A percentile compares a stretch with the other conserved stretches of the same genome.
Conservation (phyloP, 2,888 invertebrate genomes). For the Serrognathus titanus region DNA sequence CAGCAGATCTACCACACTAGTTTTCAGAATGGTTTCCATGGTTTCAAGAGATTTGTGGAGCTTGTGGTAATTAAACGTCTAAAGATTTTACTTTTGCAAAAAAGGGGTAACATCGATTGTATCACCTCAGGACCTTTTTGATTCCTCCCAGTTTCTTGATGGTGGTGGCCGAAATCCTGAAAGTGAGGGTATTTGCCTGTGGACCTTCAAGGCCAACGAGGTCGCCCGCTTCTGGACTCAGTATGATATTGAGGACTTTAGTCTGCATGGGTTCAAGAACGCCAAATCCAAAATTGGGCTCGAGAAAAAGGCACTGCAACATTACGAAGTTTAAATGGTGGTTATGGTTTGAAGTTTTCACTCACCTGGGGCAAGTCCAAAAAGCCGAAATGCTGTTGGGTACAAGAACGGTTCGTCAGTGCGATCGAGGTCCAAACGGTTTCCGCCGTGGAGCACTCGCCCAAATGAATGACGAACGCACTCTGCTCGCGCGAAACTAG, state of each 20-base stretch:
- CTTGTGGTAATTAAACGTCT: slow-evolving; percentile 8
- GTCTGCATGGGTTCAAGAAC: slow-evolving; percentile 28
- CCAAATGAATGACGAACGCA: slow-evolving; percentile 27
- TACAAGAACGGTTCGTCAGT: slow-evolving; percentile 27
- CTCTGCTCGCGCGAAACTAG: slow-evolving; percentile 10
- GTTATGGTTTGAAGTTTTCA: not conserved
- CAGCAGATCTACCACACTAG: not conserved
- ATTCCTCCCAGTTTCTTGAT: slow-evolving; percentile 23
- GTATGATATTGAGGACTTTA: slow-evolving; percentile 21
- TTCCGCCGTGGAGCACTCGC: slow-evolving; percentile 29
- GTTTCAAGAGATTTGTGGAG: slow-evolving; percentile 1
- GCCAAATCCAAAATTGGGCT: slow-evolving; percentile 35
- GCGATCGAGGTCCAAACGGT: slow-evolving; percentile 25
- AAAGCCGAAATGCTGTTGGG: slow-evolving; percentile 32
- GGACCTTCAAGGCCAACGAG: not conserved
- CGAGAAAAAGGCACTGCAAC: slow-evolving; percentile 28
- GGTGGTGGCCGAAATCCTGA: slow-evolving; percentile 21
- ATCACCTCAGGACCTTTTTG: slow-evolving; percentile 11
- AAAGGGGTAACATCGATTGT: not conserved
- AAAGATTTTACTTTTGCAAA: not conserved
- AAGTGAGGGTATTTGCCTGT: not conserved
- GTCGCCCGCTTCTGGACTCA: slow-evolving; percentile 25
- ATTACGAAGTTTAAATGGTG: not conserved
- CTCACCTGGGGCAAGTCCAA: slow-evolving; percentile 30
- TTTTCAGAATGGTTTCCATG: slow-evolving; percentile 1